Evolutionary conservation across 2,888 invertebrate species (phyloP), one percentile per base, ranked within the genome.

Genomic region (Chrysolina haemoptera): DNA sequence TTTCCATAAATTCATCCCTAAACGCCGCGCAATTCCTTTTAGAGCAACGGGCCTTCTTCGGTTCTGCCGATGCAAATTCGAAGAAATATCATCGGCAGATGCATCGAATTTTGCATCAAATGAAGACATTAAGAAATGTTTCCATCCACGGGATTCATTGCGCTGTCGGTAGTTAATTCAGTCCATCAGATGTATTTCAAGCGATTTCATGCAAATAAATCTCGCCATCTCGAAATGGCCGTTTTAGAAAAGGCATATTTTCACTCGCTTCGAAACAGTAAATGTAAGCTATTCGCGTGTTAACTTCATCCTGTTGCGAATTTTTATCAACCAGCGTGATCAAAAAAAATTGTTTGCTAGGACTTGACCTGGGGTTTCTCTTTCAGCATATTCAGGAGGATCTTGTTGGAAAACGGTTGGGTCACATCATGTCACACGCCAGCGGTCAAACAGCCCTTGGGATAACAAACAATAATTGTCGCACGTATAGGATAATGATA

Each of bases 81-180:
- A 35, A 12, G 62, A 35, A 27, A 48, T 16, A 35, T 53, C 48
- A 18, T 41, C 55, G 55, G 55, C 65, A 66, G 68, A 35, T 66
- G 66, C 40, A 27, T 22, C 18, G 70, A 46, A 64, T 71, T 76
- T 73, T 67, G 70, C 71, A 76, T 74, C 74, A 76, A 77, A 81
- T 80, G 79, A 80, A 81, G 81, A 80, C 80, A 79, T 81, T 80
- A 80, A 81, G 78, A 77, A 67, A 74, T 74, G 74, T 74, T 65
- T 68, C 74, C 55, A 74, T 74, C 69, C 72, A 67, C 48, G 46
- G 20, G 46, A 68, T 71, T 71, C 74, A 68, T 75, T 71, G 27
- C 74, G 64, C 68, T 62, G 73, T 71, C 71, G 71, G 74, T 55
- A 76, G 71, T 75, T 75, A 70, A 79, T 75, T 78, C 75, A 76